Base-by-base conservation (phyloP, 1,140 invertebrate genomes). In the Wasmannia auropunctata region DNA sequence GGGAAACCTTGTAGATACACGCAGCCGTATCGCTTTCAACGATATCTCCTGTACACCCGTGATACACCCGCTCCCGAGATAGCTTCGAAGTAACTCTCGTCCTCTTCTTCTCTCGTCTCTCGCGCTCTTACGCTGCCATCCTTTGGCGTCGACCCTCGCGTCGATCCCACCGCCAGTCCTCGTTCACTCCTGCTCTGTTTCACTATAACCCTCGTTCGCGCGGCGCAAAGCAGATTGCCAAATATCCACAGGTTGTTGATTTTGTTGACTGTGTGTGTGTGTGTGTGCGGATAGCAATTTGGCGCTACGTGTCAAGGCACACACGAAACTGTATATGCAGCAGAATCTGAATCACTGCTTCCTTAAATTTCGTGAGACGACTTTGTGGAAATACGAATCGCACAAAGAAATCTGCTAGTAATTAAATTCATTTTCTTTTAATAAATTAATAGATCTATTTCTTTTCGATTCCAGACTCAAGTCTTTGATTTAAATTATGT, bases 231-330 rank as follows among this genome's bases (percentile, higher is more conserved):
- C 92, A 91, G 92, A 93, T 94, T 93, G 91, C 91, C 93, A 94
- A 94, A 94, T 94, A 94, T 94, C 93, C 93, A 94, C 93, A 94
- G 93, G 93, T 94, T 94, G 93, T 93, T 94, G 93, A 91, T 94
- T 93, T 93, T 93, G 72, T 87, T 85, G 80, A 85, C 89, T 91
- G 84, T 90, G 60, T 90, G 79, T 88, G 89, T 90, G 84, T 89
- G 89, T 77, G 77, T 87, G 22, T 8, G 34, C 63, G 60, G 56
- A 90, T 87, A 86, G 84, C 63, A 54, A 83, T 69, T 70, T 80
- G 25, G 14, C 51, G 49, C 67, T 87, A 87, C 72, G 81, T 86
- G 89, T 91, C 83, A 87, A 89, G 87, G 54, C 60, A 63, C 46
- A 58, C 34, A 80, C 81, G 10, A 89, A 46, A 25, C 37, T 5